Percentiles rank a stretch among this genome's conserved stretches.
Conservation (phyloP, 92 coral and sea anemone species). For the Paragorgia papillata region DNA sequence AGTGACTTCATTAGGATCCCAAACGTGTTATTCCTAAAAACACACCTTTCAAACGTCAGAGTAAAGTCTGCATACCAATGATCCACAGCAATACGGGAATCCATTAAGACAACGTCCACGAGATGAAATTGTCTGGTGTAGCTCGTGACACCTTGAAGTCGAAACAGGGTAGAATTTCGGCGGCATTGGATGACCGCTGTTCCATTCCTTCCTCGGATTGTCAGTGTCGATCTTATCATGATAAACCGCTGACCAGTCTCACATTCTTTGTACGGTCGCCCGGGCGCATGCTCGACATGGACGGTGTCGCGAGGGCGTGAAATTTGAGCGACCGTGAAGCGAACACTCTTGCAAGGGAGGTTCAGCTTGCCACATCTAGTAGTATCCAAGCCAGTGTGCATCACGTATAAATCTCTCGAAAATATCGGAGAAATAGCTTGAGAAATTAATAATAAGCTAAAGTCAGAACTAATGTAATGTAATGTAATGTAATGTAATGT, state of each 20-base stretch:
- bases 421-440: background rate
- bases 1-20: background rate
- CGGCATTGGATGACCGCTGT: constrained; percentile 12
- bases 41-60: background rate
- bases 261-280: constrained; percentile 19
- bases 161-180: constrained; percentile 1
- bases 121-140: background rate
- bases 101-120: background rate
- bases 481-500: too few relatives aligned
- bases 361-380: background rate
- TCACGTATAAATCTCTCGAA: background rate
- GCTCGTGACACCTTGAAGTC: background rate
- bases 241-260: background rate
- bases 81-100: background rate
- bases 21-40: background rate
- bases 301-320: background rate
- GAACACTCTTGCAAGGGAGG: background rate
- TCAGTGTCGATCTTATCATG: background rate
- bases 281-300: background rate
- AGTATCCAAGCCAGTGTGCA: background rate
- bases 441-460: background rate
- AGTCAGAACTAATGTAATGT: too few relatives aligned
- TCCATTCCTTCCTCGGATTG: constrained; percentile 5
- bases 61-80: background rate
- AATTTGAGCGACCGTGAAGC: background rate